Evolutionary conservation across 2,888 invertebrate genomes (phyloP), one percentile per base, ranked within the genome.

Genomic region (Epinotia ramella): DNA sequence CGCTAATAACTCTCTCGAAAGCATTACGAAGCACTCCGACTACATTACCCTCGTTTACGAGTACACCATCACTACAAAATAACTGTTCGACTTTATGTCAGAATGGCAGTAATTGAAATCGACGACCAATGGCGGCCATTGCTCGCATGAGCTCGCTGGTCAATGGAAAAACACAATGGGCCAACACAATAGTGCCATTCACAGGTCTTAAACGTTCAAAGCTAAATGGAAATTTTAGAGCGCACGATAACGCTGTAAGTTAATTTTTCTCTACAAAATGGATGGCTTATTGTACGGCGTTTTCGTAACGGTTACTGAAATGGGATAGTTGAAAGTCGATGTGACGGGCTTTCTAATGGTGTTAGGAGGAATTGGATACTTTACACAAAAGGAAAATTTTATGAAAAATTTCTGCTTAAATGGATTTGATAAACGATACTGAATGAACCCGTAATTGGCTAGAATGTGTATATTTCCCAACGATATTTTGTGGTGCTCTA

Each of bases 151-250:
- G 87, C 87, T 86, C 81, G 82, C 82, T 83, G 89, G 88, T 88
- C 93, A 89, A 92, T 92, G 88, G 89, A 91, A 92, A 92, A 92
- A 91, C 87, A 93, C 93, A 93, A 93, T 93, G 82, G 90, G 72
- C 46, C 80, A 75, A 83, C 82, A 93, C 93, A 93, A 93, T 93
- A 80, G 11, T 44, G 73, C 87, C 85, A 89, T 91, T 91, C 87
- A 89, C 84, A 84, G 89, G 85, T 88, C 91, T 91, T 92, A 92
- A 93, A 91, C 87, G 93, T 81, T 87, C 87, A 82, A 84, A 82
- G 87, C 86, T 85, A 86, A 91, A 93, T 93, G 92, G 93, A 92
- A 91, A 93, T 92, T 93, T 92, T 87, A 91, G 84, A 85, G 88
- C 82, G 86, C 84, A 88, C 87, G 90, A 88, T 89, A 84, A 86